Conservation (phyloP, 2,797 vertebrate species). For the Rhadinocentrus ornatus region DNA sequence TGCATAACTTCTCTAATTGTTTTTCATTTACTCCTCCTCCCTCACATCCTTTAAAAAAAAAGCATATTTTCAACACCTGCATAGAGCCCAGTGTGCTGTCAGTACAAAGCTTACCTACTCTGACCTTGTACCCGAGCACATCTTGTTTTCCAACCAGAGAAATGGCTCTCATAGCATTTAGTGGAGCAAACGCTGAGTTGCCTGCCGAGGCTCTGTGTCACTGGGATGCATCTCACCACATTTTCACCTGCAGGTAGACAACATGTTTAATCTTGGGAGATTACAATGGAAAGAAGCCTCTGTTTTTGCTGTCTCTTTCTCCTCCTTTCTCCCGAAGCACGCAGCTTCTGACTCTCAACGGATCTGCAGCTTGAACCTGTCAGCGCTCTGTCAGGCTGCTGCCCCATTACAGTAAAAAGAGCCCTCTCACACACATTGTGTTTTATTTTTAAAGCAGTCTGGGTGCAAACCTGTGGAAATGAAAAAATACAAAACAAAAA, state of each 20-base stretch:
- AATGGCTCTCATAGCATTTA: constrained; percentile 63
- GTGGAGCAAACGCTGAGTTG: constrained; percentile 50
- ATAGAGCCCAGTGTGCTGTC: constrained; percentile 38
- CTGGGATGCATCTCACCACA: constrained; percentile 52
- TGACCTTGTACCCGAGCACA: constrained; percentile 51
- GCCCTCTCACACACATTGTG: constrained; percentile 33
- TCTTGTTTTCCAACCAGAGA: constrained; percentile 35
- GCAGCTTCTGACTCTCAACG: constrained; percentile 52
- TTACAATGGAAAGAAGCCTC: constrained; percentile 59
- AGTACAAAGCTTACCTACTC: constrained; percentile 47
- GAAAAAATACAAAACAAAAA: neutral
- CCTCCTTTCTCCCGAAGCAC: constrained; percentile 37
- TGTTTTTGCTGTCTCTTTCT: constrained; percentile 54
- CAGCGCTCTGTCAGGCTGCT: constrained; percentile 59
- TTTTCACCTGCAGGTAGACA: constrained; percentile 72
- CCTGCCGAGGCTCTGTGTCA: constrained; percentile 59
- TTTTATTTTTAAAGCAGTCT: constrained; percentile 39
- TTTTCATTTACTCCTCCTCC: constrained; percentile 43
- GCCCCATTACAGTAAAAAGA: constrained; percentile 49
- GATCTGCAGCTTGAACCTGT: constrained; percentile 61
- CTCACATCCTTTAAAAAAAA: constrained; percentile 42
- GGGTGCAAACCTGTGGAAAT: constrained; percentile 37
- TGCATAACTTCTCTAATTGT: constrained; percentile 49
- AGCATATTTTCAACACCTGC: constrained; percentile 42
- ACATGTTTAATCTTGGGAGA: constrained; percentile 77